A percentile compares a stretch with the other conserved stretches of the same genome.
Conservation (phyloP, 2,888 invertebrate genomes). For the Polyploca ridens region DNA sequence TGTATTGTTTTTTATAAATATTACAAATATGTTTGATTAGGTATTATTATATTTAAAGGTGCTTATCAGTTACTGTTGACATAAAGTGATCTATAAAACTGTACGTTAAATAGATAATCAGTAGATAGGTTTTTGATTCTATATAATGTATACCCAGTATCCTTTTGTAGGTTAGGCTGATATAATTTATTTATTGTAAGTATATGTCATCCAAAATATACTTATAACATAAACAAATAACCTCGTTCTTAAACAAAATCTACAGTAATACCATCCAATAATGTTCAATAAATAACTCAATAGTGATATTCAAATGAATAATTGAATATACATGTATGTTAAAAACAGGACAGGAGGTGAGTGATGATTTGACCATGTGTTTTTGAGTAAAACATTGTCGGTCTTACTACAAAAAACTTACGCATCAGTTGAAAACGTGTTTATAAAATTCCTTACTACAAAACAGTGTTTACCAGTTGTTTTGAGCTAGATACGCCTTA, state of each 20-base stretch:
- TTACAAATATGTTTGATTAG: constrained; percentile 6
- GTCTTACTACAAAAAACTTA: no score
- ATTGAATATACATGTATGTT: no score
- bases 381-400: no score
- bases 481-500: no score
- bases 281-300: no score
- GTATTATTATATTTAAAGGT: constrained; percentile 14
- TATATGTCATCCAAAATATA: constrained; percentile 32
- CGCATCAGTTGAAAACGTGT: no score
- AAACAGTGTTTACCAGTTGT: no score
- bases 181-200: constrained; percentile 26
- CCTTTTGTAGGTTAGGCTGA: constrained; percentile 44
- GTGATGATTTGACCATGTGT: no score
- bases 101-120: constrained; percentile 34
- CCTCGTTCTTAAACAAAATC: constrained; percentile 35
- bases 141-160: constrained; percentile 31
- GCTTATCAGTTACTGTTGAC: constrained; percentile 14
- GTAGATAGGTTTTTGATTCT: constrained; percentile 37
- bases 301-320: no score
- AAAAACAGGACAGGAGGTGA: no score
- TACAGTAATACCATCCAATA: no score
- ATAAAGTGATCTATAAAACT: constrained; percentile 20
- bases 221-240: constrained; percentile 16
- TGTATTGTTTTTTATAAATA: constrained; percentile 31
- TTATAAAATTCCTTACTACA: no score